phyloP scores from a whole-genome alignment of 2,888 invertebrate genomes.

The Hypercompe scribonia region DNA sequence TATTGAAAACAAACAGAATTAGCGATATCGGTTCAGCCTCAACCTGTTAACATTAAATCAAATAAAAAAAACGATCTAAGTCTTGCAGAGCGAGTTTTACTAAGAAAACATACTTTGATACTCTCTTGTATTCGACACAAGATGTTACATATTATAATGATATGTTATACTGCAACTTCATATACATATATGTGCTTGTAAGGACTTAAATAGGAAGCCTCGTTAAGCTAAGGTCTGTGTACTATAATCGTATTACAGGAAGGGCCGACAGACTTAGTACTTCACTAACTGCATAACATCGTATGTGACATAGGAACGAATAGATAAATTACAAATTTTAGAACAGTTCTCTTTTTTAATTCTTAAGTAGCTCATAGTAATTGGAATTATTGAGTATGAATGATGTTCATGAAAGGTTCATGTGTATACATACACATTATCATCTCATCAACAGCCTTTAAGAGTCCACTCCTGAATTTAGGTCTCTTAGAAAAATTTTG shows the following conservation, averaged over 20 bases:
- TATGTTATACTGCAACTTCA: neutral
- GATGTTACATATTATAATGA: neutral
- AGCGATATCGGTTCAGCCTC: neutral
- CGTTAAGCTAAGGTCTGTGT: conserved; percentile 34
- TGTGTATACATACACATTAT: no score
- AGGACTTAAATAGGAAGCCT: conserved; percentile 49
- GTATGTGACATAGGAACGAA: neutral
- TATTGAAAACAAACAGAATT: neutral
- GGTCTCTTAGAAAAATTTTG: no score
- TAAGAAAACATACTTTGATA: neutral
- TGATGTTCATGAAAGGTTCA: no score
- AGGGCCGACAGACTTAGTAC: conserved; percentile 26
- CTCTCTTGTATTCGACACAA: neutral
- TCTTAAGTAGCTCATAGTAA: no score
- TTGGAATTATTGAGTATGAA: no score
- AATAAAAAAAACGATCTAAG: neutral
- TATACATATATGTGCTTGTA: neutral
- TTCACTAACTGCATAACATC: neutral
- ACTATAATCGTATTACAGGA: conserved; percentile 57
- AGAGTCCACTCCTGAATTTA: no score
- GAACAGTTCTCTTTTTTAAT: no score
- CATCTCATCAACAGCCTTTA: no score
- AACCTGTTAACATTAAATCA: neutral
- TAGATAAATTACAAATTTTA: neutral
- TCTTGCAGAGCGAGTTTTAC: neutral